phyloP scores from a whole-genome alignment of 2,888 invertebrate genomes.

The Limnephilus marmoratus region DNA sequence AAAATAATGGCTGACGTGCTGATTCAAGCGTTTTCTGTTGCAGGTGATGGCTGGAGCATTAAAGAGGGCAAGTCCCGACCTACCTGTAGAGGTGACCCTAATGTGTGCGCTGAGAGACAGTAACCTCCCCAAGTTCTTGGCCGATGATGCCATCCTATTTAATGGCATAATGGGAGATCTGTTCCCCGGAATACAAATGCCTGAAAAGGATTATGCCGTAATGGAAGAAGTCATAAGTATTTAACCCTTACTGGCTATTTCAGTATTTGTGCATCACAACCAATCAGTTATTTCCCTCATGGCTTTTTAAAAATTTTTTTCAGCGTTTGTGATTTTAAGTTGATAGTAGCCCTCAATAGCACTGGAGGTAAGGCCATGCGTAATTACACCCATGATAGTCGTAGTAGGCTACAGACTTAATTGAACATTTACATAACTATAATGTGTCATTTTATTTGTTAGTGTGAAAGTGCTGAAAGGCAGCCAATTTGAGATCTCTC shows the following conservation, averaged over 20 bases:
- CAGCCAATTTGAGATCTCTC: neutral
- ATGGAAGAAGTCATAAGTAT: constrained; percentile 81
- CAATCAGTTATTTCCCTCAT: neutral
- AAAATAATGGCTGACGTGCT: too few species aligned
- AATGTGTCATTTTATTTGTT: neutral
- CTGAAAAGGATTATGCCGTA: constrained; percentile 87
- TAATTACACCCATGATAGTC: too few species aligned
- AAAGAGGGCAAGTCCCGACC: constrained; percentile 90
- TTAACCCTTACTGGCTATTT: neutral
- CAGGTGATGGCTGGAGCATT: constrained; percentile 93
- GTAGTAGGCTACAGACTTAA: too few species aligned
- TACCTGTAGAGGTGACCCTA: constrained; percentile 89
- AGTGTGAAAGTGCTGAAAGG: neutral
- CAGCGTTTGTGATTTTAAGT: neutral
- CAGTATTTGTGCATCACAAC: neutral
- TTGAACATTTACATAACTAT: neutral
- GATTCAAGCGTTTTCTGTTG: neutral
- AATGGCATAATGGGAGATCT: constrained; percentile 93
- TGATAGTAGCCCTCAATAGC: neutral
- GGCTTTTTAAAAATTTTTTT: neutral
- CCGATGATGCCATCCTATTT: constrained; percentile 90
- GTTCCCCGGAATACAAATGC: constrained; percentile 89
- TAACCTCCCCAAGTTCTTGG: constrained; percentile 92
- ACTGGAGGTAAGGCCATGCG: neutral
- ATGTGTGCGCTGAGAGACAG: constrained; percentile 92